Conservation (phyloP, 1,140 invertebrate genomes). For the Ceratina calcarata region DNA sequence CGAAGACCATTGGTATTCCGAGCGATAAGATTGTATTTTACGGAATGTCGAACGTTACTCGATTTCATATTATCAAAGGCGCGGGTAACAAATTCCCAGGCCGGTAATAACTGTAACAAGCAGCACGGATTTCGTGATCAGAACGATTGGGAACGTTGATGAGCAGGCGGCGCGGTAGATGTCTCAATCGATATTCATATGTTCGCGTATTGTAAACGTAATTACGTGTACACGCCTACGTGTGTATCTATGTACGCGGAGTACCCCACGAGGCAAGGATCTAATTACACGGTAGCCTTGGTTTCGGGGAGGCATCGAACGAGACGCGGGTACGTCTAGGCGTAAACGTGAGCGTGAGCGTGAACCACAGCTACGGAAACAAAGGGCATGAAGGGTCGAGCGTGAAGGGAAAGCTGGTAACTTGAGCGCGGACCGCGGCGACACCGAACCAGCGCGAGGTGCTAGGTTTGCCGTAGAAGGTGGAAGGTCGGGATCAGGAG, state of each 20-base stretch:
- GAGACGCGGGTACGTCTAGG: slow-evolving; percentile 43
- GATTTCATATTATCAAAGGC: not conserved
- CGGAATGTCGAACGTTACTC: not conserved
- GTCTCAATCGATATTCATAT: slow-evolving; percentile 41
- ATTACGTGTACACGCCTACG: slow-evolving; percentile 37
- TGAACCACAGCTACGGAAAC: not conserved
- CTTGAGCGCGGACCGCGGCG: slow-evolving; percentile 30
- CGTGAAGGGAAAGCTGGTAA: not conserved
- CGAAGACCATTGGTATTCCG: too few species aligned
- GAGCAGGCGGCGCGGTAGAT: not conserved
- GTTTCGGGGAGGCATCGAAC: slow-evolving; percentile 36
- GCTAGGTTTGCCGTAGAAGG: slow-evolving; percentile 37
- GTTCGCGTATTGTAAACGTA: slow-evolving; percentile 54
- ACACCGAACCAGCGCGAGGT: not conserved
- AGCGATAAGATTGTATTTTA: too few species aligned
- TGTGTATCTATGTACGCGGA: not conserved
- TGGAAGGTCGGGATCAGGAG: slow-evolving; percentile 66
- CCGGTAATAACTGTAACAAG: not conserved
- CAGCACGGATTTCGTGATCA: not conserved
- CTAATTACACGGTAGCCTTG: slow-evolving; percentile 56
- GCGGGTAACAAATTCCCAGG: not conserved
- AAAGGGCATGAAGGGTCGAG: not conserved
- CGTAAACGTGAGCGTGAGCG: slow-evolving; percentile 15
- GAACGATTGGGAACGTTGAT: slow-evolving; percentile 4
- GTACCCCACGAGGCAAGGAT: slow-evolving; percentile 43